Base-by-base conservation (phyloP, 2,797 vertebrate genomes). In the Peromyscus aztecus region DNA sequence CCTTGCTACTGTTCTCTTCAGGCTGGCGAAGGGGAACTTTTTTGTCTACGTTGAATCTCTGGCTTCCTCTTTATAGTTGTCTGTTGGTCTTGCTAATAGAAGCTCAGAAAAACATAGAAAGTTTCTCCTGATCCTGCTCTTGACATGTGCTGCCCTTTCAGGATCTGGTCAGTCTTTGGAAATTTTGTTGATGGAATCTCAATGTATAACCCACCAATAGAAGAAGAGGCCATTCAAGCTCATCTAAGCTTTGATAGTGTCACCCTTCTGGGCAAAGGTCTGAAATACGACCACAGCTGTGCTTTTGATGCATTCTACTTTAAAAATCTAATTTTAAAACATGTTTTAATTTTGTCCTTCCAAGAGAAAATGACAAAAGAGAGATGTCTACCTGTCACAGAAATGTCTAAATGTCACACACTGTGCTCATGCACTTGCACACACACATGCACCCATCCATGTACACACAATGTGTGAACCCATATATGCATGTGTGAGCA, bases 261-360 rank as follows among this genome's bases (percentile, higher is more conserved):
- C 23, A 92, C 77, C 40, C 57, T 83, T 90, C 31, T 37, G 73
- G 37, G 71, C 4, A 46, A 61, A 92, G 69, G 63, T 37, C n/a
- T 94, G 52, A 85, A 96, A 87, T 91, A 21, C 0, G 37, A 63
- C 65, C 40, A 85, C 49, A 65, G 29, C 80, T 88, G 31, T 91
- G 76, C 57, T 96, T 67, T 69, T 83, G 52, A 4, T 87, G 67
- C 16, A 61, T 65, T 81, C 17, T 49, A 14, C 92, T 84, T 83
- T 82, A 85, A 94, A 97, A 80, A 57, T 69, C 80, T 43, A 59
- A 14, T 82, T 95, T 63, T 21, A 75, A 88, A 73, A 83, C 5
- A 69, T 71, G 40, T 92, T 96, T 95, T 4, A 4, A 76, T 73
- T 91, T 73, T 65, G 69, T 94, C 23, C 40, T 85, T 40, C 77